Evolutionary conservation across 2,888 invertebrate species (phyloP).

Genomic region (Himalopsyche japonica): DNA sequence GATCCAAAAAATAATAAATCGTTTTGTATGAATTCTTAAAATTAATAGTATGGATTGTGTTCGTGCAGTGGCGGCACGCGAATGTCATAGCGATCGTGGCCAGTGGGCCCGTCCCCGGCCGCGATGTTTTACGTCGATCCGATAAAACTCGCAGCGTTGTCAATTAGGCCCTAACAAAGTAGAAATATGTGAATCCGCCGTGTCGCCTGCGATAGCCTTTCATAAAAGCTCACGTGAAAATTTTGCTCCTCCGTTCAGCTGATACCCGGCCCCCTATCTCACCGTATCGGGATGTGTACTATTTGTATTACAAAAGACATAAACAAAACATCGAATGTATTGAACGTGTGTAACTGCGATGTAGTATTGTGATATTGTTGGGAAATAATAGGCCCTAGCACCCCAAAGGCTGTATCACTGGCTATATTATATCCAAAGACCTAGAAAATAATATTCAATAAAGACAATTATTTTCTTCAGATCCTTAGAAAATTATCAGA

Average conservation of each 20-base stretch:
- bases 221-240: neutral
- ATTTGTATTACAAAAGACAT: neutral
- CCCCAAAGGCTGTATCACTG: neutral
- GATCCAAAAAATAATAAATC: no score
- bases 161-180: conserved; percentile 26
- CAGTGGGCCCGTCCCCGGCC: neutral
- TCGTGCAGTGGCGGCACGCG: neutral
- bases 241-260: neutral
- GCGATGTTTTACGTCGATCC: neutral
- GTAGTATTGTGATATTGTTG: neutral
- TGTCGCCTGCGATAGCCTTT: neutral
- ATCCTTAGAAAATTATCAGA: no score
- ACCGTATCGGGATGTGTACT: neutral
- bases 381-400: neutral
- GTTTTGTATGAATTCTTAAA: neutral
- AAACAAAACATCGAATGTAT: neutral
- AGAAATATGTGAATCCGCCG: conserved; percentile 26
- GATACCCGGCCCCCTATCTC: neutral
- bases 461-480: no score
- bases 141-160: conserved; percentile 13
- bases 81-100: neutral
- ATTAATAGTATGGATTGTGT: neutral
- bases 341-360: neutral
- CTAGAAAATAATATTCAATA: no score
- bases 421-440: no score